Evolutionary conservation across 2,797 vertebrate genomes (phyloP).

Genomic region (Oophaga sylvatica): DNA sequence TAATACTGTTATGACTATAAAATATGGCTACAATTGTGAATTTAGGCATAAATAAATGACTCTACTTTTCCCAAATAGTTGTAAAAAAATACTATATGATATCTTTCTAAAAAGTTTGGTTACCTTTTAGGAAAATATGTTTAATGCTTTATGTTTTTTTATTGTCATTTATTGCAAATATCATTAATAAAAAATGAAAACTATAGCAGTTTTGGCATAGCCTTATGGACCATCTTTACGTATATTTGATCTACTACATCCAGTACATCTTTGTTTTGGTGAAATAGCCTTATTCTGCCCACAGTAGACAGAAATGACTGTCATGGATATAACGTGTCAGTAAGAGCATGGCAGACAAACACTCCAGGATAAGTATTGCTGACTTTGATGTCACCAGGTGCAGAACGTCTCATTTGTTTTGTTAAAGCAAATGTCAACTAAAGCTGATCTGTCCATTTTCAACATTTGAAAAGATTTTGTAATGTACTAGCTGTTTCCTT

Average conservation of each 20-base stretch:
- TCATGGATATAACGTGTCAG: not conserved
- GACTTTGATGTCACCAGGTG: not conserved
- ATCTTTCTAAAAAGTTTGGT: no score
- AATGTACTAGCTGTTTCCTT: not conserved
- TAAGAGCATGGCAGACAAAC: not conserved
- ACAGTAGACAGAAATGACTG: not conserved
- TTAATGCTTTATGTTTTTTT: not conserved
- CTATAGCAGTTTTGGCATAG: no score
- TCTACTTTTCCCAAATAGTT: no score
- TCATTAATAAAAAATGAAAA: not conserved
- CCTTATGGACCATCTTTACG: not conserved
- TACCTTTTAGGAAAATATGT: not conserved
- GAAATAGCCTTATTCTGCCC: not conserved
- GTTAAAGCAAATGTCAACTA: constrained; percentile 18
- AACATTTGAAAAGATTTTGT: constrained; percentile 4
- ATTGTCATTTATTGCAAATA: not conserved
- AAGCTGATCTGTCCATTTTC: not conserved
- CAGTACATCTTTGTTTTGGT: not conserved
- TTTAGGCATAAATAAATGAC: no score
- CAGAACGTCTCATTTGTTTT: not conserved
- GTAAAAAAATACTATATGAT: no score
- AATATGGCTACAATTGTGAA: no score
- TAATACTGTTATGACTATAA: no score
- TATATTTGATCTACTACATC: not conserved
- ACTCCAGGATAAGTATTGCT: not conserved